A percentile compares a stretch with the other conserved stretches of the same genome.
Evolutionary conservation across 1,140 invertebrate genomes (phyloP).

Genomic region (Eriosoma lanigerum): DNA sequence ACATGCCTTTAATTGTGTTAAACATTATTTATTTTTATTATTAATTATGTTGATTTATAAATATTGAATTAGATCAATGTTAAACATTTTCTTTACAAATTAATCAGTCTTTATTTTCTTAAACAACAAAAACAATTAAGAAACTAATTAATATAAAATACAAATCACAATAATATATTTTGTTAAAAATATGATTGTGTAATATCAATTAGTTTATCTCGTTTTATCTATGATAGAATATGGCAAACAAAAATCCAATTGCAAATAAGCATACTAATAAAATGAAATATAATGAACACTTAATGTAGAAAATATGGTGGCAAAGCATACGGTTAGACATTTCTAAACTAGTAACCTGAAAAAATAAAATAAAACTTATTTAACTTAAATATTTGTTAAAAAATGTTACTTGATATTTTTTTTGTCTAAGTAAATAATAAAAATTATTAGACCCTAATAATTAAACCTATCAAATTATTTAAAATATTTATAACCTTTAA

Average conservation of each 20-base stretch:
- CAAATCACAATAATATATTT: conserved; percentile 2
- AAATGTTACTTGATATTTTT: too few species aligned
- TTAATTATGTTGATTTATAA: not conserved
- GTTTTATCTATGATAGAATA: conserved; percentile 24
- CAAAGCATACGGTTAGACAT: not conserved
- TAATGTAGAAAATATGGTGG: conserved; percentile 17
- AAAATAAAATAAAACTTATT: not conserved
- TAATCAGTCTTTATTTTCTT: conserved; percentile 41
- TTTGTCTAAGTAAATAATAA: too few species aligned
- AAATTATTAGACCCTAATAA: too few species aligned
- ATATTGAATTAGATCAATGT: not conserved
- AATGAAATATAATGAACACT: conserved; percentile 41
- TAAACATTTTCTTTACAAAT: not conserved
- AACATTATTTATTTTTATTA: conserved; percentile 7
- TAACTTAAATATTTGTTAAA: too few species aligned
- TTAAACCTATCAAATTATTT: too few species aligned
- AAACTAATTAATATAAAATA: conserved; percentile 5
- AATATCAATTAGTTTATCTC: not conserved
- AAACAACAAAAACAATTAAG: conserved; percentile 12
- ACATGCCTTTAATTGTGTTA: not conserved
- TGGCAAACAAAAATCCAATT: conserved; percentile 17
- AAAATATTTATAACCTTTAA: too few species aligned
- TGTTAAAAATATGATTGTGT: not conserved
- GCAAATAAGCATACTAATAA: conserved; percentile 22
- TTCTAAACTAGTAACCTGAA: conserved; percentile 34